Percentiles rank a stretch among this genome's conserved stretches.
phyloP scores from a whole-genome alignment of 2,888 invertebrate species.

The Rotaria sp. region DNA sequence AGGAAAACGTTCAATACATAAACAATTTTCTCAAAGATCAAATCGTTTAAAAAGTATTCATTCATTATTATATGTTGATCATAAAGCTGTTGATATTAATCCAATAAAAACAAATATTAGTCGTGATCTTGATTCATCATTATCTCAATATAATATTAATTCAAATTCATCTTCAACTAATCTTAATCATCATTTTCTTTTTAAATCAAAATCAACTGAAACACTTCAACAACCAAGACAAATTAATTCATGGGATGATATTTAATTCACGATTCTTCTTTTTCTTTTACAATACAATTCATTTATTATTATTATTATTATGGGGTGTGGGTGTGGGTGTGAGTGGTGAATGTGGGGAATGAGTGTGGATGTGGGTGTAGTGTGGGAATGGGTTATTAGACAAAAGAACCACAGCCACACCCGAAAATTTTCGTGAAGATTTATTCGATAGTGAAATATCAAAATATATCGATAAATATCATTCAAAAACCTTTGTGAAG shows the following conservation, averaged over 20 bases:
- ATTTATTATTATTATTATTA: too few relatives aligned
- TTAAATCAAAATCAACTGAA: neutral
- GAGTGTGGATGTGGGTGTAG: too few relatives aligned
- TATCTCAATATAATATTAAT: neutral
- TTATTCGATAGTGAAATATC: neutral
- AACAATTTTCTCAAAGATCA: neutral
- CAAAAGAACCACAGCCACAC: too few relatives aligned
- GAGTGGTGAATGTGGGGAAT: too few relatives aligned
- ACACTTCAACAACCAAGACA: neutral
- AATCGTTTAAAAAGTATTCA: conserved; percentile 27
- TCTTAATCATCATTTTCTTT: neutral
- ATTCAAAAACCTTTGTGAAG: neutral
- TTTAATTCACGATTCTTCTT: too few relatives aligned
- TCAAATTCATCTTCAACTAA: neutral
- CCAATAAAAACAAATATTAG: neutral
- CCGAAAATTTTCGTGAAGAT: conserved; percentile 46
- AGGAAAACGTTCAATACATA: neutral
- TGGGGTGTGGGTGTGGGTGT: too few relatives aligned
- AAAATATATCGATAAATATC: neutral
- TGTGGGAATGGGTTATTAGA: too few relatives aligned
- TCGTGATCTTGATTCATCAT: neutral
- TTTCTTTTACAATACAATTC: too few relatives aligned
- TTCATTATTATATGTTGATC: neutral
- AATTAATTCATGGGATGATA: conserved; percentile 20
- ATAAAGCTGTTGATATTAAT: neutral